Base-by-base conservation (phyloP, 2,888 invertebrate species). In the Antheraea assamensis region DNA sequence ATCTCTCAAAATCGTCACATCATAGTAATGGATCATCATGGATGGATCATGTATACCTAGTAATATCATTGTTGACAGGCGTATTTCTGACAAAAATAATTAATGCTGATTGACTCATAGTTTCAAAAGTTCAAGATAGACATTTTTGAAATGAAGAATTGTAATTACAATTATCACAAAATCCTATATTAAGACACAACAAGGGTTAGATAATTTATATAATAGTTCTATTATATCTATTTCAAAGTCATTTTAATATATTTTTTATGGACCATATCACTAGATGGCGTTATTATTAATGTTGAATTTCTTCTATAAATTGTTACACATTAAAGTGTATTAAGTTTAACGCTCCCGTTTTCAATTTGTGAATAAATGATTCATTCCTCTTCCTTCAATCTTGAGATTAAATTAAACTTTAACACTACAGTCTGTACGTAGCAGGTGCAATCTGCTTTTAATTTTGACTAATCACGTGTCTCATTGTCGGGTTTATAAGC, bases 351-450 rank as follows among this genome's bases (percentile, higher is more conserved):
- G 30, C 30, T 64, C 61, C 27, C n/a, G 30, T n/a, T 47, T 72
- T 47, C 21, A 31, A 70, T 66, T 68, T 66, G 30, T 24, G 55
- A 73, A 71, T 73, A 30, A 19, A 47, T 42, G 3, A 55, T 24
- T 64, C 58, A 21, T 71, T 72, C 24, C 4, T 73, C 52, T 71
- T 47, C 4, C 74, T 70, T 64, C 30, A 31, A 70, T 74, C 74
- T 68, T 13, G 35, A 68, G 68, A 68, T 68, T 35, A 68, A 68
- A 35, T 68, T 68, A 68, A 68, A 68, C 31, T 68, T 31, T 35
- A 68, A 35, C 68, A 31, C 35, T 10, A 35, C 35, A 68, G 27
- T 64, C 61, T 30, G 61, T 21, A 35, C 31, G 35, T 68, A 68
- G 35, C 68, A 68, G 68, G 68, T 68, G 68, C 68, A n/a, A 68